Percentiles rank a stretch among this genome's conserved stretches.
Conservation (phyloP, 2,113 vertebrate species). For the Cervus canadensis region DNA sequence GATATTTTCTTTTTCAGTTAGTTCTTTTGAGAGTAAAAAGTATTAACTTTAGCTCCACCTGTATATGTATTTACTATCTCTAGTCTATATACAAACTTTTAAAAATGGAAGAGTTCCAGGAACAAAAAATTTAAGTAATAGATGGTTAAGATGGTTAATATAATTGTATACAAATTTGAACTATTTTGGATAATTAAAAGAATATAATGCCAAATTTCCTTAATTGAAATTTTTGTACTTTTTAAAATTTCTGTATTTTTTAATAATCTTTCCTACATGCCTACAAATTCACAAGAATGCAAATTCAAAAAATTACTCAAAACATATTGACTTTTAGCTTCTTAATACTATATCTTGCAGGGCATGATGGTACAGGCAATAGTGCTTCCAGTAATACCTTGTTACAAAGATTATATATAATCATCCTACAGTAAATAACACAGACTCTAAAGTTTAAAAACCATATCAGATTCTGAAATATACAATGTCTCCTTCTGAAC, state of each 20-base stretch:
- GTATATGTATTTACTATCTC: constrained; percentile 39
- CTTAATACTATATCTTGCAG: not conserved
- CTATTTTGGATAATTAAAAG: not conserved
- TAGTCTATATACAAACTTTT: constrained; percentile 7
- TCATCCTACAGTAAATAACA: not conserved
- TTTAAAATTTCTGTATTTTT: not conserved
- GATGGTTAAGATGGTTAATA: not conserved
- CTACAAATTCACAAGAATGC: constrained; percentile 5
- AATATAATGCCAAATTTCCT: not conserved
- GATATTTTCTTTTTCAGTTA: not conserved
- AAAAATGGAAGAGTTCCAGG: not conserved
- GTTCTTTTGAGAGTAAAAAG: not conserved
- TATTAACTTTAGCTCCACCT: not conserved
- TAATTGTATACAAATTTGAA: constrained; percentile 28
- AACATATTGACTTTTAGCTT: not conserved
- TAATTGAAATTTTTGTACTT: not conserved
- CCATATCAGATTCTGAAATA: not conserved
- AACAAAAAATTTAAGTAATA: not conserved
- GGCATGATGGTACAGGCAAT: not conserved
- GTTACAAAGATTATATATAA: not conserved
- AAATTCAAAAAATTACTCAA: constrained; percentile 22
- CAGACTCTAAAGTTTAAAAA: not conserved
- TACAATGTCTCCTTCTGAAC: not conserved
- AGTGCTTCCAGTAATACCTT: not conserved
- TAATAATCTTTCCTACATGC: not conserved